phyloP scores from a whole-genome alignment of 1,140 invertebrate genomes.

The Heliconius hewitsoni region DNA sequence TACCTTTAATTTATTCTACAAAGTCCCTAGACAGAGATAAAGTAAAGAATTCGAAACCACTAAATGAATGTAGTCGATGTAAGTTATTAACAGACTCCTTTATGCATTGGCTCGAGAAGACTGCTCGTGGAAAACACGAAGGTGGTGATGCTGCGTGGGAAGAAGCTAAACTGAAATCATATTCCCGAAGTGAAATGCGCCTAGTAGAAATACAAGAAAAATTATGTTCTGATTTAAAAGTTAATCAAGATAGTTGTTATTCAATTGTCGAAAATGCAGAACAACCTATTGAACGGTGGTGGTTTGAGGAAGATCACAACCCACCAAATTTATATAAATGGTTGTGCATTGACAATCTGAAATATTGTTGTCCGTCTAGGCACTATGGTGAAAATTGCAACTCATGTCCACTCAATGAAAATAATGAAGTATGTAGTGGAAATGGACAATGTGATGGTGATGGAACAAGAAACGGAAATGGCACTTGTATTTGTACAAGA shows the following conservation, averaged over 20 bases:
- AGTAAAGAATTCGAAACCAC: constrained; percentile 8
- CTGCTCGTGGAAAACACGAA: constrained; percentile 95
- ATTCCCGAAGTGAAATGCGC: constrained; percentile 94
- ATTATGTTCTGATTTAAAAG: constrained; percentile 84
- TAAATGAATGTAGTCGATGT: constrained; percentile 63
- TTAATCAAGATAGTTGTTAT: constrained; percentile 90
- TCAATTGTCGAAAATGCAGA: constrained; percentile 92
- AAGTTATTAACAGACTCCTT: constrained; percentile 66
- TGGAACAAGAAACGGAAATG: constrained; percentile 96
- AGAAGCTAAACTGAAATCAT: constrained; percentile 94
- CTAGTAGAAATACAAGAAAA: constrained; percentile 96
- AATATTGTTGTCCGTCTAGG: constrained; percentile 92
- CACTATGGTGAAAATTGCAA: constrained; percentile 92
- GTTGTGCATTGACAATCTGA: constrained; percentile 91
- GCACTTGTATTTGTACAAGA: constrained; percentile 92
- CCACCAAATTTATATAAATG: constrained; percentile 86
- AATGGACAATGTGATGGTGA: constrained; percentile 97
- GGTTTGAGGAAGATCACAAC: constrained; percentile 88
- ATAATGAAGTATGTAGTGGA: constrained; percentile 88
- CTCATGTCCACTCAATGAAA: constrained; percentile 89
- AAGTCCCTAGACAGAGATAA: neutral
- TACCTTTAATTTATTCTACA: neutral
- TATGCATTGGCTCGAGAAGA: constrained; percentile 86
- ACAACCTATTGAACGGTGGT: constrained; percentile 93
- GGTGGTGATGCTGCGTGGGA: constrained; percentile 99